A percentile compares a stretch with the other conserved stretches of the same genome.
These are phyloP conservation scores for Sphenopsis melanotis DNA, from an alignment of 2,797 vertebrate species.

Conservation along the genomic window DNA sequence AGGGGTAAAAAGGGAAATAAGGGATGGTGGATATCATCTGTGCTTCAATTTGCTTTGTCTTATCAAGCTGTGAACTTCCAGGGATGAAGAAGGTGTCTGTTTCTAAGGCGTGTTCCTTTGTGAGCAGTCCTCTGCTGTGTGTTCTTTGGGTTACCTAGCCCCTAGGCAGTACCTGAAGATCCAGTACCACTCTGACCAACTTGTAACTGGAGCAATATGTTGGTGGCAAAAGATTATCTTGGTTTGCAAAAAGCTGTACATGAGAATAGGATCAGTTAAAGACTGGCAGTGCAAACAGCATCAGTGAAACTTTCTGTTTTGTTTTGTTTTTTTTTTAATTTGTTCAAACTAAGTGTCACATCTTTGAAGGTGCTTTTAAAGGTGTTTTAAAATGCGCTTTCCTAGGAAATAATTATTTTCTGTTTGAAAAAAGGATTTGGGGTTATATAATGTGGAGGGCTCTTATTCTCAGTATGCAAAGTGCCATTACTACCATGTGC, in stretches of 20 bases:
- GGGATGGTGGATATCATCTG: neutral
- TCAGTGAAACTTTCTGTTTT: slow-evolving; percentile 18
- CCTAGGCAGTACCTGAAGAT: neutral
- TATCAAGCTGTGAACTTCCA: slow-evolving; percentile 39
- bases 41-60: neutral
- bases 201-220: neutral
- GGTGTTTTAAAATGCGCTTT: neutral
- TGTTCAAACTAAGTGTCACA: neutral
- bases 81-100: neutral
- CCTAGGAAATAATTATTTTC: neutral
- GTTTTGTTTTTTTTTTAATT: neutral
- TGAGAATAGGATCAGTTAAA: neutral
- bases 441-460: neutral
- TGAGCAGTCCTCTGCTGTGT: neutral
- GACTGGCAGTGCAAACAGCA: neutral
- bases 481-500: neutral
- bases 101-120: slow-evolving; percentile 31
- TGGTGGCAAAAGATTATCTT: slow-evolving; percentile 2
- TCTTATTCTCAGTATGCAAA: neutral
- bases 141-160: neutral
- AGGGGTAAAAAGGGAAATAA: neutral
- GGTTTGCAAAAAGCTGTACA: neutral
- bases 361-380: neutral
- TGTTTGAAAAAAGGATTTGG: neutral
- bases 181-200: neutral